Percentiles rank a stretch among this genome's conserved stretches.
These are phyloP conservation scores for Dryococelus australis DNA, from an alignment of 2,888 invertebrate genomes.

Conservation along the genomic window DNA sequence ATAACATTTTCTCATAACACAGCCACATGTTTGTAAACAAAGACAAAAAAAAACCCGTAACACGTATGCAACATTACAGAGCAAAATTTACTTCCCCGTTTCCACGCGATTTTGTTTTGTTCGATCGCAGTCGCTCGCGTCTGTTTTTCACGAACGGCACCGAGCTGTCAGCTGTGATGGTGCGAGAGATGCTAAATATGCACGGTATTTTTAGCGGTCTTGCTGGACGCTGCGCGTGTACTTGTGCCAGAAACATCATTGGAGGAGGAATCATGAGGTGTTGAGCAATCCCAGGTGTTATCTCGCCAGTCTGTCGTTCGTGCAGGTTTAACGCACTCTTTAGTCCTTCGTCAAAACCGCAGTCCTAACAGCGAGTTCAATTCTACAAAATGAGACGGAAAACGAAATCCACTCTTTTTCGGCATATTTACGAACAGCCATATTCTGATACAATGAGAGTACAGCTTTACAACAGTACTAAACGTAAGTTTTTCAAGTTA, in stretches of 20 bases:
- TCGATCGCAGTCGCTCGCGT: not conserved
- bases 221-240: not conserved
- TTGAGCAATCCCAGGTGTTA: not conserved
- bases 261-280: not conserved
- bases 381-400: constrained; percentile 39
- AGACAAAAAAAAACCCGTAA: not conserved
- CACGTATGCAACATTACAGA: not conserved
- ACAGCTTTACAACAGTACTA: constrained; percentile 56
- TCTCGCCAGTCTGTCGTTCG: not conserved
- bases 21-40: not conserved
- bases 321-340: not conserved
- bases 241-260: not conserved
- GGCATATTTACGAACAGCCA: constrained; percentile 62
- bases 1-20: not conserved
- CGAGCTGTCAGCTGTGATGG: constrained; percentile 6
- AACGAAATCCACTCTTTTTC: constrained; percentile 42
- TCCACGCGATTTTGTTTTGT: not conserved
- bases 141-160: not conserved
- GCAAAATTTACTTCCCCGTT: not conserved
- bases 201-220: not conserved
- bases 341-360: not conserved
- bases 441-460: constrained; percentile 56
- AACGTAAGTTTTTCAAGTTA: constrained; percentile 52
- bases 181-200: not conserved
- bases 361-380: not conserved